Base-by-base conservation (phyloP, 2,888 invertebrate genomes). In the Elgonia sp. region DNA sequence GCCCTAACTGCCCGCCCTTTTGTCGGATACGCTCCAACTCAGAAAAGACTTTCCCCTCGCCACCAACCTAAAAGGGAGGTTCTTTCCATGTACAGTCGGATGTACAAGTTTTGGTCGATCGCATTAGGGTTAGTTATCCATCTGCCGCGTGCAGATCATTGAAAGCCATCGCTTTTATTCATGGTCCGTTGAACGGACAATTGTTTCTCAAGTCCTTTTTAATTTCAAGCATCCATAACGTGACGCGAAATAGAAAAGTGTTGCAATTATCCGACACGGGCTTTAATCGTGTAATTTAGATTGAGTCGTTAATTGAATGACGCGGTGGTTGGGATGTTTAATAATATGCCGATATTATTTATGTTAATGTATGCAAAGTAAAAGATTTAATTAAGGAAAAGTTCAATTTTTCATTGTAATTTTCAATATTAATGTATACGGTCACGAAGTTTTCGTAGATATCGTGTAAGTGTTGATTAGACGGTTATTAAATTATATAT, bases 1-100 rank as follows among this genome's bases (percentile, higher is more conserved):
- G 91, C 90, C 91, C 92, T 92, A 90, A 92, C 92, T 93, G 92
- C 92, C 94, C 94, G 94, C 94, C 94, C 94, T 93, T 93, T 92
- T 90, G 91, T 91, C 91, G 89, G 91, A 92, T 92, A 91, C 91
- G 92, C 91, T 92, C 86, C 79, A 90, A 86, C 89, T 89, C 84
- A 80, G 90, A 90, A 91, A 89, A 90, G 89, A 89, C 90, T 88
- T 90, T 88, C 90, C 90, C 87, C 87, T 88, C 90, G 89, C 87
- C 89, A 85, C 86, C 84, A 83, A 84, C 88, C 87, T 84, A 76
- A 90, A 92, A 92, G 92, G 91, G 92, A 91, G 91, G 90, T 89
- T 90, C 90, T 85, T 85, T 85, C 84, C 77, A 39, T 87, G 92
- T 92, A 92, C 92, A 92, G 89, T 91, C 92, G 20, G 65, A 79